A percentile compares a stretch with the other conserved stretches of the same genome.
These are phyloP conservation scores for Melitaea athalia DNA, from an alignment of 2,888 invertebrate genomes.

Conservation along the genomic window DNA sequence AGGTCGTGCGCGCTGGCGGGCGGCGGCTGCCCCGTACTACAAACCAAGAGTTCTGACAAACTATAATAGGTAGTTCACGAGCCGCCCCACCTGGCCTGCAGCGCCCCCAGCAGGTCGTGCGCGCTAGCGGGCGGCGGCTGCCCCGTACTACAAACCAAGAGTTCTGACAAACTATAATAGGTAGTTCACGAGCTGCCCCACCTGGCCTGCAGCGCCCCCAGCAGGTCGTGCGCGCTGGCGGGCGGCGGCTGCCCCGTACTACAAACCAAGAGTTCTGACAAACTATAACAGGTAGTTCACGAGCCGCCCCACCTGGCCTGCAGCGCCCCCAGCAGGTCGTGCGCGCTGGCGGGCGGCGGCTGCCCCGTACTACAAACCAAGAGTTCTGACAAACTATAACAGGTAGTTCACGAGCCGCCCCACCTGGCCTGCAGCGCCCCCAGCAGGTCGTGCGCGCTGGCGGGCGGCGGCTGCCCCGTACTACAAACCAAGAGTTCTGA, in stretches of 20 bases:
- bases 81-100: slow-evolving; percentile 54
- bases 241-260: slow-evolving; percentile 49
- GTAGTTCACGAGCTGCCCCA: slow-evolving; percentile 29
- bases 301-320: slow-evolving; percentile 51
- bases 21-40: slow-evolving; percentile 45
- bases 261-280: too few relatives aligned
- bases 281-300: too few relatives aligned
- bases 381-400: too few relatives aligned
- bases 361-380: too few relatives aligned
- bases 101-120: slow-evolving; percentile 54
- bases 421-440: slow-evolving; percentile 59
- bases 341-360: slow-evolving; percentile 51
- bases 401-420: neutral
- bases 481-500: too few relatives aligned
- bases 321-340: slow-evolving; percentile 57
- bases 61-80: too few relatives aligned
- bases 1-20: slow-evolving; percentile 56
- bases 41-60: too few relatives aligned
- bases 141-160: too few relatives aligned
- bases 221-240: slow-evolving; percentile 53
- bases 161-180: too few relatives aligned
- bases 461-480: slow-evolving; percentile 48
- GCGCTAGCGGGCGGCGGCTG: slow-evolving; percentile 51
- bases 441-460: slow-evolving; percentile 55
- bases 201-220: slow-evolving; percentile 58